phyloP scores from a whole-genome alignment of 2,888 invertebrate species.

The Nineta flava region DNA sequence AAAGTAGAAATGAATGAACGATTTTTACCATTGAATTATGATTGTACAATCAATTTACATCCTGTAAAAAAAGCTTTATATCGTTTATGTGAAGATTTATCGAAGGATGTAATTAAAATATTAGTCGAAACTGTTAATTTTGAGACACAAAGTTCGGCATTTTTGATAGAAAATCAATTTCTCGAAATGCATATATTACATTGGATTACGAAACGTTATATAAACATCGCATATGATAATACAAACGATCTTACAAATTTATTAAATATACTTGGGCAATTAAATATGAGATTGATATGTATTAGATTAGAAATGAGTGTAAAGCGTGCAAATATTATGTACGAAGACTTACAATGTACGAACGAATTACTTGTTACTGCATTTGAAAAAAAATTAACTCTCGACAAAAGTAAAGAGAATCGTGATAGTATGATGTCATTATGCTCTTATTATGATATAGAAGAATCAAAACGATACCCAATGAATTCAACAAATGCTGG shows the following conservation, averaged over 20 bases:
- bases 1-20: slow-evolving; percentile 17
- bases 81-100: slow-evolving; percentile 28
- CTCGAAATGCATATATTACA: slow-evolving; percentile 23
- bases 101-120: slow-evolving; percentile 18
- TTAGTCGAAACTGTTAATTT: slow-evolving; percentile 13
- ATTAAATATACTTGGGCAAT: slow-evolving; percentile 17
- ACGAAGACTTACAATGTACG: too few relatives aligned
- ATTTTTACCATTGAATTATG: slow-evolving; percentile 24
- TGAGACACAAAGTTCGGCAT: slow-evolving; percentile 12
- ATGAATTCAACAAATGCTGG: slow-evolving; percentile 21
- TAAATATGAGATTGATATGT: slow-evolving; percentile 15
- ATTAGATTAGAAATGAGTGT: slow-evolving; percentile 10
- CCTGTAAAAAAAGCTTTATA: slow-evolving; percentile 30
- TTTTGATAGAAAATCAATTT: slow-evolving; percentile 9
- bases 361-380: too few relatives aligned
- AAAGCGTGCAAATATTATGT: not conserved
- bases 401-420: too few relatives aligned
- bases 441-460: too few relatives aligned
- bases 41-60: slow-evolving; percentile 25
- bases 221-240: slow-evolving; percentile 14
- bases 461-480: slow-evolving; percentile 11
- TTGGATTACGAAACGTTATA: slow-evolving; percentile 18
- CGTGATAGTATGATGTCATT: too few relatives aligned
- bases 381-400: too few relatives aligned
- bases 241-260: slow-evolving; percentile 16